phyloP scores from a whole-genome alignment of 1,140 invertebrate species.

The Hypothenemus hampei region DNA sequence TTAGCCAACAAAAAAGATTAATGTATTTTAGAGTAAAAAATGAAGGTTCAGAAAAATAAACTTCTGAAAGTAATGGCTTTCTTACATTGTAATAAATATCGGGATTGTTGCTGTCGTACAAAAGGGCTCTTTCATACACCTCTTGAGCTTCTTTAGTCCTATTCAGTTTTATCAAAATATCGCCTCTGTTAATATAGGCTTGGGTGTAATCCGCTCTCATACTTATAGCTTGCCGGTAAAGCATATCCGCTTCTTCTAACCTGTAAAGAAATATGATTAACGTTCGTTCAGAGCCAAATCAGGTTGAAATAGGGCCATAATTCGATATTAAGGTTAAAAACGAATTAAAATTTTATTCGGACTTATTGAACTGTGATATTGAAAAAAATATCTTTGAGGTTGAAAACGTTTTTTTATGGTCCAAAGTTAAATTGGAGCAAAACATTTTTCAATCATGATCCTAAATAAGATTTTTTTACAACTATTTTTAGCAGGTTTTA shows the following conservation, averaged over 20 bases:
- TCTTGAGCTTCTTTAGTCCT: slow-evolving; percentile 91
- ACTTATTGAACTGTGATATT: background rate
- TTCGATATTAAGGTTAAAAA: background rate
- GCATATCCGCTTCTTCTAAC: slow-evolving; percentile 87
- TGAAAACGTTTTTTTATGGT: too few relatives aligned
- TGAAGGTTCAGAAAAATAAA: background rate
- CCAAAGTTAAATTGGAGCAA: too few relatives aligned
- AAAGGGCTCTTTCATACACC: slow-evolving; percentile 87
- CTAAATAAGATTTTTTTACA: too few relatives aligned
- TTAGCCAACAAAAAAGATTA: slow-evolving; percentile 25
- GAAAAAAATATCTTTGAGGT: too few relatives aligned
- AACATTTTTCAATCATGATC: too few relatives aligned
- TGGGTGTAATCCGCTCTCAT: slow-evolving; percentile 97
- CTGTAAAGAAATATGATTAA: slow-evolving; percentile 43
- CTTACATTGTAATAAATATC: slow-evolving; percentile 96
- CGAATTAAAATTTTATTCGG: background rate
- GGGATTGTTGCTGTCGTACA: slow-evolving; percentile 91
- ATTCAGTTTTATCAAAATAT: slow-evolving; percentile 93
- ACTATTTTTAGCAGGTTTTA: too few relatives aligned
- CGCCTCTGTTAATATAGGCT: slow-evolving; percentile 94
- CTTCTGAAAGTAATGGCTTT: slow-evolving; percentile 25
- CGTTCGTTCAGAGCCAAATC: too few relatives aligned
- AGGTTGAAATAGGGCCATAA: background rate
- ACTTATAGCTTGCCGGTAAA: slow-evolving; percentile 91
- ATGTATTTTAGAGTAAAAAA: background rate